Base-by-base conservation (phyloP, 2,888 invertebrate species). In the Matsumyia berberina region DNA sequence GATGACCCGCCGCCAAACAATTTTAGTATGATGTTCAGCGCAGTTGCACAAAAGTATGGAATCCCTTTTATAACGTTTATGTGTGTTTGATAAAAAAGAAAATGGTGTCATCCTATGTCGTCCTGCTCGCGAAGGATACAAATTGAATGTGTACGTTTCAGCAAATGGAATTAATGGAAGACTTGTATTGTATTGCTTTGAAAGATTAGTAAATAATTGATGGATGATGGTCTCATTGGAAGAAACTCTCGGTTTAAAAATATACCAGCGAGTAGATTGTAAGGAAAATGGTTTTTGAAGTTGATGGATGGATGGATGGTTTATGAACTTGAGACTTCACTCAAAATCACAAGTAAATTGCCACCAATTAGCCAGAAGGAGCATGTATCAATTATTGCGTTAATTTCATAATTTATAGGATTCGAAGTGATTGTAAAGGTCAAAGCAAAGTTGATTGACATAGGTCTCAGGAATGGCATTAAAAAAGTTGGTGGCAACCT, bases 101-200 rank as follows among this genome's bases (percentile, higher is more conserved):
- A 78, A 83, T 83, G 78, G 78, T 78, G 78, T 78, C 72, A 66
- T 66, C 33, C 12, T 72, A n/a, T 49, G 64, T 66, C 19, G 46
- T 62, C 60, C 39, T 58, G 46, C 44, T 66, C 31, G 5, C 37
- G 8, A 31, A 11, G 24, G 24, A 24, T 24, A 24, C 24, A 24
- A 24, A 24, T 24, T 37, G 5, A 7, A 33, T 29, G 12, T 12
- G 35, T 37, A 19, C 24, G 24, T 57, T 49, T 58, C 9, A 35
- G 37, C 9, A 15, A 39, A 60, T 51, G 17, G 31, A 58, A 39
- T 62, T 46, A 24, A 33, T 46, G 33, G 62, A 6, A 12, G 46
- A 62, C 33, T 46, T 31, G 19, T 19, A 31, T 46, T 19, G 7
- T n/a, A 53, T 29, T 53, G 12, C 33, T 33, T 15, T 53, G 29